phyloP scores from a whole-genome alignment of 1,140 invertebrate species.

The Phenacoccus solenopsis region DNA sequence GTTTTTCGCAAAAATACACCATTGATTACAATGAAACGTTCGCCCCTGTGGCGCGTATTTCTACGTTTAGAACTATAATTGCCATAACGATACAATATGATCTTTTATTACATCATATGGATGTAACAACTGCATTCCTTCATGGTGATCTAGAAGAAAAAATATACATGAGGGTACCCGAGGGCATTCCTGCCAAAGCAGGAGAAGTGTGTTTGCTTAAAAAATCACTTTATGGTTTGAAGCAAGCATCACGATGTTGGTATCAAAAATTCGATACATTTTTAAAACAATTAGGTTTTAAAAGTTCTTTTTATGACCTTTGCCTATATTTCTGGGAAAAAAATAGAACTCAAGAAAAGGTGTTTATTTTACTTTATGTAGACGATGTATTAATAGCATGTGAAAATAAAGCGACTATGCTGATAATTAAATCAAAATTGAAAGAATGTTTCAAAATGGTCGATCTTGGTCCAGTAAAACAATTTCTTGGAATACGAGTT shows the following conservation, averaged over 20 bases:
- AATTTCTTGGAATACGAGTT: slow-evolving; percentile 1
- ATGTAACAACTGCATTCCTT: slow-evolving; percentile 35
- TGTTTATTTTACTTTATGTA: slow-evolving; percentile 17
- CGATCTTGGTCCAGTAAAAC: neutral
- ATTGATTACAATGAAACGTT: slow-evolving; percentile 34
- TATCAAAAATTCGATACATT: slow-evolving; percentile 25
- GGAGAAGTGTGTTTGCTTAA: slow-evolving; percentile 28
- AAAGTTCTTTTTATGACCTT: neutral
- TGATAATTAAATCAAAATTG: slow-evolving; percentile 1
- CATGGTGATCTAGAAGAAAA: slow-evolving; percentile 31
- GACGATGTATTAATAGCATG: slow-evolving; percentile 19
- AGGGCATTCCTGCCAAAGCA: slow-evolving; percentile 15
- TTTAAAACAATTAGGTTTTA: slow-evolving; percentile 27
- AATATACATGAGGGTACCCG: slow-evolving; percentile 31
- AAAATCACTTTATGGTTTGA: slow-evolving; percentile 29
- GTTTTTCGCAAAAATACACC: slow-evolving; percentile 21
- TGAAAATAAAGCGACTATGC: neutral
- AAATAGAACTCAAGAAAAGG: neutral
- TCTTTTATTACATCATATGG: slow-evolving; percentile 32
- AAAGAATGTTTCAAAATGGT: slow-evolving; percentile 8
- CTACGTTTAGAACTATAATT: slow-evolving; percentile 33
- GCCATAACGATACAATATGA: slow-evolving; percentile 30
- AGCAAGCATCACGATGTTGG: slow-evolving; percentile 28
- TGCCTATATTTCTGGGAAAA: neutral
- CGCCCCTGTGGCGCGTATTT: slow-evolving; percentile 31